Conservation (phyloP, 2,113 vertebrate species). For the Varanus komodoensis region DNA sequence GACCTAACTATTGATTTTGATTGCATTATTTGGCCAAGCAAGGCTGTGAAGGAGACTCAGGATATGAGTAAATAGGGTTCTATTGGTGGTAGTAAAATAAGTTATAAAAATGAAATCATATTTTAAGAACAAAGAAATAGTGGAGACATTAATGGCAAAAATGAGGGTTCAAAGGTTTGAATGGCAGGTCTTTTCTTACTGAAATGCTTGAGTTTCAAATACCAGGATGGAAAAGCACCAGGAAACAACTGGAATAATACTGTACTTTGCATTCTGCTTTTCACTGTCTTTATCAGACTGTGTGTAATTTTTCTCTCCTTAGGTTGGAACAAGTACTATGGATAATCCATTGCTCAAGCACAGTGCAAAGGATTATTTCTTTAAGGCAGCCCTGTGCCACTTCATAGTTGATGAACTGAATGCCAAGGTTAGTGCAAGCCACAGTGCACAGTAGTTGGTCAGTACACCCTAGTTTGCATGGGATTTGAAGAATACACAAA, state of each 20-base stretch:
- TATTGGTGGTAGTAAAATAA: not conserved
- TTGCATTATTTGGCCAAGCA: not conserved
- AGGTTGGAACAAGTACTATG: conserved; percentile 97
- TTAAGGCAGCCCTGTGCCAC: conserved; percentile 97
- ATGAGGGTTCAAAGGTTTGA: not conserved
- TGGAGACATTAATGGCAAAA: not conserved
- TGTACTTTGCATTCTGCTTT: not conserved
- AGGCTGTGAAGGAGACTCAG: not conserved
- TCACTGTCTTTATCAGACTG: accelerated
- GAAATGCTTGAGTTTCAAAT: not conserved
- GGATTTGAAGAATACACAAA: not conserved
- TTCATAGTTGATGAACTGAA: conserved; percentile 98
- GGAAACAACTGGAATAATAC: not conserved
- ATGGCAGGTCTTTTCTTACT: not conserved
- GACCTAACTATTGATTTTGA: not conserved
- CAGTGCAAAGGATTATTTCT: conserved; percentile 98
- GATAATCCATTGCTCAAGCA: conserved; percentile 97
- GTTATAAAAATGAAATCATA: not conserved
- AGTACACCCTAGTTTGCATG: not conserved
- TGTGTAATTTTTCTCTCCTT: not conserved
- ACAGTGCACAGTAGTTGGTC: accelerated
- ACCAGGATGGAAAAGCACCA: not conserved
- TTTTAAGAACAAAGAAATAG: not conserved
- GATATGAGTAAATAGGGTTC: not conserved
- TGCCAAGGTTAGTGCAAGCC: conserved; percentile 86